Evolutionary conservation across 2,797 vertebrate species (phyloP).

Genomic region (Myotis planiceps): DNA sequence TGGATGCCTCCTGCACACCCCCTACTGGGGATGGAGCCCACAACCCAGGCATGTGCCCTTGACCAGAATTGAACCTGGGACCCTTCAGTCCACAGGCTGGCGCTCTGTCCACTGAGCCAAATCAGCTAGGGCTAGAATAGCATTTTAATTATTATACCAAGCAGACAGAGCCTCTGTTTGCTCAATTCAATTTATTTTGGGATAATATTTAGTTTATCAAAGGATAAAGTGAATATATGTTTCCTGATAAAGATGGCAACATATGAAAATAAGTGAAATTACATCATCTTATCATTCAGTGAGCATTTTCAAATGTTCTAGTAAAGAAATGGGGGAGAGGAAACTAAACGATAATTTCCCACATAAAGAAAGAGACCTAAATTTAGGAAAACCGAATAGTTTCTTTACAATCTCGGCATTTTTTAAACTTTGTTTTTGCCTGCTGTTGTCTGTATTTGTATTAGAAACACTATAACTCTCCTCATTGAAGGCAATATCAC

Average conservation of each 20-base stretch:
- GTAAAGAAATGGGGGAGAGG: not conserved
- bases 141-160: not conserved
- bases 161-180: not conserved
- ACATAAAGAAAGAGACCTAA: not conserved
- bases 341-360: not conserved
- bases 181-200: not conserved
- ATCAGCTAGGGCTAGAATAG: not conserved
- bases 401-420: not conserved
- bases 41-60: too few species aligned
- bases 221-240: not conserved
- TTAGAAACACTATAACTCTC: not conserved
- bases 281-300: not conserved
- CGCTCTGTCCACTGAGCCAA: too few species aligned
- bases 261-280: not conserved
- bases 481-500: not conserved
- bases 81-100: too few species aligned
- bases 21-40: too few species aligned
- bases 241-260: not conserved
- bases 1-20: too few species aligned
- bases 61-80: too few species aligned
- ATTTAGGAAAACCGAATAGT: not conserved
- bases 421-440: not conserved
- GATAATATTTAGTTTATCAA: not conserved
- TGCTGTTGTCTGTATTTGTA: not conserved
- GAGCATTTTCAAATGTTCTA: not conserved